phyloP scores from a whole-genome alignment of 2,113 vertebrate species.

The Leuciscus idus region DNA sequence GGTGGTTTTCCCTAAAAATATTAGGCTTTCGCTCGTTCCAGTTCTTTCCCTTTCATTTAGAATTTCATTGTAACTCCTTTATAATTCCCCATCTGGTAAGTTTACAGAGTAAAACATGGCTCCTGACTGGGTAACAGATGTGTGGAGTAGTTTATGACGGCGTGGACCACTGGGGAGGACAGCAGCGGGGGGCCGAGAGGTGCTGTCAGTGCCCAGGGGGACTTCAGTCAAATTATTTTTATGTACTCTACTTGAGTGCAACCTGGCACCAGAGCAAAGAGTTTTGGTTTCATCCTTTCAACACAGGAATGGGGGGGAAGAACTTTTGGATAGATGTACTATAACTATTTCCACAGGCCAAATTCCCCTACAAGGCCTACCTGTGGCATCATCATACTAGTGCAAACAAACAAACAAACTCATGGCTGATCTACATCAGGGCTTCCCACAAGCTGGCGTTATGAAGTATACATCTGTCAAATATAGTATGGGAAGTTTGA shows the following conservation, averaged over 20 bases:
- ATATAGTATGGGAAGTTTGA: constrained; percentile 3
- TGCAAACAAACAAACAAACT: background rate
- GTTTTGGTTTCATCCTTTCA: constrained; percentile 51
- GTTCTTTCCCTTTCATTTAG: constrained; percentile 68
- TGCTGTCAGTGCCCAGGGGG: constrained; percentile 59
- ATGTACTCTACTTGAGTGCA: constrained; percentile 68
- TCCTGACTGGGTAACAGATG: constrained; percentile 79
- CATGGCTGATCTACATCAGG: background rate
- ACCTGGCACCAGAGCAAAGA: constrained; percentile 66
- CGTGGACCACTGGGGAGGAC: constrained; percentile 65
- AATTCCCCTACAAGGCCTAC: constrained; percentile 9
- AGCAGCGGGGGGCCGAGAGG: constrained; percentile 47
- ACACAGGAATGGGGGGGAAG: constrained; percentile 29
- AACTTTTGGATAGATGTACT: background rate
- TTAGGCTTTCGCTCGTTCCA: constrained; percentile 60
- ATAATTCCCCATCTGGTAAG: constrained; percentile 76
- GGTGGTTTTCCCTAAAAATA: constrained; percentile 51
- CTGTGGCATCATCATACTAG: background rate
- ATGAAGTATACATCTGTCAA: background rate
- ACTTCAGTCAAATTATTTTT: constrained; percentile 66
- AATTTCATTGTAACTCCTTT: constrained; percentile 69
- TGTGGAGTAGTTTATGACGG: constrained; percentile 73
- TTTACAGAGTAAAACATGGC: constrained; percentile 75
- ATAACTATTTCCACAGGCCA: background rate
- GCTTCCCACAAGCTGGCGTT: background rate